A percentile compares a stretch with the other conserved stretches of the same genome.
These are phyloP conservation scores for Phenganax stokvisi DNA, from an alignment of 92 coral and sea anemone genomes.

Conservation along the genomic window DNA sequence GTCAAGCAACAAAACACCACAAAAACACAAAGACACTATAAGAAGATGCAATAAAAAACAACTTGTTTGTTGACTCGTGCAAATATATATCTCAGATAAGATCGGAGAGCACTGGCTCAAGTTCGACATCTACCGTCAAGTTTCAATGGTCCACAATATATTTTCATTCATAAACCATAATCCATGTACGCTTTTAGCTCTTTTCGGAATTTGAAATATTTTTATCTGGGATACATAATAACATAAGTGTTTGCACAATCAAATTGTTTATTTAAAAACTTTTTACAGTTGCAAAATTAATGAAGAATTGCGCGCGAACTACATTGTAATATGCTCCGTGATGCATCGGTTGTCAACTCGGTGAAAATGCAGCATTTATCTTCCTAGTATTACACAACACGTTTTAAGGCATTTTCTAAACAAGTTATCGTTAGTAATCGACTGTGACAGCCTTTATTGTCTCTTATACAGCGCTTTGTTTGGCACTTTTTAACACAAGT, in stretches of 20 bases:
- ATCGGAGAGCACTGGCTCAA: not conserved
- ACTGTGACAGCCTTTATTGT: conserved; percentile 31
- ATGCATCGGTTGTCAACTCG: not conserved
- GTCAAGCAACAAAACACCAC: conserved; percentile 19
- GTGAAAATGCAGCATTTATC: conserved; percentile 14
- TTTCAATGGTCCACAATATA: not conserved
- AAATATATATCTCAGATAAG: not conserved
- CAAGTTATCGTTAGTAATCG: conserved; percentile 27
- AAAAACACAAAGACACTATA: conserved; percentile 20
- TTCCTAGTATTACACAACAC: conserved; percentile 16
- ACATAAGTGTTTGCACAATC: not conserved
- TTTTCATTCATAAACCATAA: not conserved
- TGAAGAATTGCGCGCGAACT: not conserved
- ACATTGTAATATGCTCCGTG: not conserved
- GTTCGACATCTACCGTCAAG: not conserved
- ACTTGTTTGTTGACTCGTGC: conserved; percentile 10
- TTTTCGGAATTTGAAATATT: conserved; percentile 3
- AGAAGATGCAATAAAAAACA: not conserved
- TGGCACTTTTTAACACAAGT: conserved; percentile 4
- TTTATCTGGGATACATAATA: not conserved
- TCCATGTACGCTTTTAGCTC: not conserved
- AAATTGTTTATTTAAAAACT: not conserved
- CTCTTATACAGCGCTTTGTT: conserved; percentile 9
- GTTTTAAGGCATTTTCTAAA: conserved; percentile 4
- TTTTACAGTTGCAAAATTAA: not conserved